Evolutionary conservation across 2,888 invertebrate species (phyloP), one percentile per base, ranked within the genome.

Genomic region (Brachycybe producta): DNA sequence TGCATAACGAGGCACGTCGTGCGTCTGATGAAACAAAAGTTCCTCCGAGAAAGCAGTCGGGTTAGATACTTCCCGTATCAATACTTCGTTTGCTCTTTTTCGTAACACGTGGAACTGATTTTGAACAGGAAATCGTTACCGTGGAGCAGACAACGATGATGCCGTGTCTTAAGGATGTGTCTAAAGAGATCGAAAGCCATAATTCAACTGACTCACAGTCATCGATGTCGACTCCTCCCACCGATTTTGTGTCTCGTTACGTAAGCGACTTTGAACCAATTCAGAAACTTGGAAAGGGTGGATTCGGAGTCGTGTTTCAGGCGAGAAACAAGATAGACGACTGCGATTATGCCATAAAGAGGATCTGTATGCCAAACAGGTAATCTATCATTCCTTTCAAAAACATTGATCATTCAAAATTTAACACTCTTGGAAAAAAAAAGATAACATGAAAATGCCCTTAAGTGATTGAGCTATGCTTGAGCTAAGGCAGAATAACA

Each of bases 291-390:
- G 91, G 91, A 0, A 77, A 77, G 59, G 97, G 97, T 19, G 97
- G 95, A 0, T 98, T 94, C 67, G 97, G 97, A 0, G 82, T 95
- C 2, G 97, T 98, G 0, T 95, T 95, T 65, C 86, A 94, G 65
- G 92, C 87, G 0, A 79, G 77, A 64, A 92, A 95, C 66, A 88
- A 86, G 65, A 79, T 94, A 51, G 97, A 98, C 64, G 88, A 92
- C 61, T 84, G 87, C 58, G 78, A 79, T 53, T 98, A 97, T 68
- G 97, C 97, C 5, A 82, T 98, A 0, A 98, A 98, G 70, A 75
- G 95, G 61, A 94, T 95, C 49, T 79, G 82, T 1, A 68, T 97
- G 50, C 86, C 91, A 1, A 81, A 68, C 57, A 69, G 64, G 70
- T 69, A 53, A 38, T 21, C 24, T 7, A 26, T 23, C 17, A 23